phyloP scores from a whole-genome alignment of 2,113 vertebrate genomes.

The Ariopsis seemanni region DNA sequence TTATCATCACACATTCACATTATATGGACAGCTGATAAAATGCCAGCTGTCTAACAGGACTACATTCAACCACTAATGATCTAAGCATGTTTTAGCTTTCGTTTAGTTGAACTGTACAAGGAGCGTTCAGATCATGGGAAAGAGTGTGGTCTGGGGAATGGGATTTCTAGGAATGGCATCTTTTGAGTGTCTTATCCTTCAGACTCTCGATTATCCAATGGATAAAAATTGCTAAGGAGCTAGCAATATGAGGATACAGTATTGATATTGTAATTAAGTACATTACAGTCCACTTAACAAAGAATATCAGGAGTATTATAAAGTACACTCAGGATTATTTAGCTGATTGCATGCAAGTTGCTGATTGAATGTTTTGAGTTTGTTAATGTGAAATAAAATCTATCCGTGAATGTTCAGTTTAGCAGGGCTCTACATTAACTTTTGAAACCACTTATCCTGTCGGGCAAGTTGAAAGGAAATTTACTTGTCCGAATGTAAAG shows the following conservation, averaged over 20 bases:
- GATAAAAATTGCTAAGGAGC: background rate
- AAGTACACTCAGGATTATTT: background rate
- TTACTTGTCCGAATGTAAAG: too few relatives aligned
- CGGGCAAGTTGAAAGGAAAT: too few relatives aligned
- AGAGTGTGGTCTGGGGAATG: background rate
- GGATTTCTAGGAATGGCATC: background rate
- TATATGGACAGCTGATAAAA: slow-evolving; percentile 25
- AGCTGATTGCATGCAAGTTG: background rate
- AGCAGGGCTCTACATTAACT: background rate
- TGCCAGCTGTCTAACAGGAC: slow-evolving; percentile 7
- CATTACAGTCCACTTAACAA: background rate
- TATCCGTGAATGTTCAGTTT: background rate
- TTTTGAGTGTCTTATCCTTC: background rate
- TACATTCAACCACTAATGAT: slow-evolving; percentile 3
- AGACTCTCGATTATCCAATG: background rate
- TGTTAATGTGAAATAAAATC: background rate
- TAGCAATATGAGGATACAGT: background rate
- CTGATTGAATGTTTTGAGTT: background rate
- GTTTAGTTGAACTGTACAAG: background rate
- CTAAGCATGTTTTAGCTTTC: background rate
- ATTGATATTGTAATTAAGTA: background rate
- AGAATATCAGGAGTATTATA: background rate
- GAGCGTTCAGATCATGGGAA: background rate
- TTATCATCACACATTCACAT: background rate
- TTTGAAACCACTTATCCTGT: too few relatives aligned